These are phyloP conservation scores for Mormyrus hasselquistii DNA, from an alignment of 2,797 vertebrate genomes.

Conservation along the genomic window DNA sequence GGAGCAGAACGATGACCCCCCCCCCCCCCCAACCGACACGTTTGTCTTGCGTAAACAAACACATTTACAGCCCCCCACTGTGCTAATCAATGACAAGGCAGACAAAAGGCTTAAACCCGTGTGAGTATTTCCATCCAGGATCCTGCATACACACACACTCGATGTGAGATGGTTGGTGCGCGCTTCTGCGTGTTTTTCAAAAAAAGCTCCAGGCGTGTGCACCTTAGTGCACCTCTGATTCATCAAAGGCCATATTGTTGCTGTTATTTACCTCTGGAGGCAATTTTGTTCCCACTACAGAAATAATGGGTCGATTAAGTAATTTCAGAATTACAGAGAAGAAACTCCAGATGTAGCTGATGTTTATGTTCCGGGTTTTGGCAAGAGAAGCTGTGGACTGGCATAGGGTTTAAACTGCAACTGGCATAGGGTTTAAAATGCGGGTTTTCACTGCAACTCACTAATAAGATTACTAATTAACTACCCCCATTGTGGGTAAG, in stretches of 20 bases:
- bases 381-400: background rate
- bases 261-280: background rate
- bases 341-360: background rate
- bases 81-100: constrained; percentile 10
- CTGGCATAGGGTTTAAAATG: background rate
- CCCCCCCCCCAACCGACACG: background rate
- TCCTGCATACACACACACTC: background rate
- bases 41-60: constrained; percentile 2
- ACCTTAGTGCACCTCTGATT: background rate
- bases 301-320: constrained; percentile 2
- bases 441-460: background rate
- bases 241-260: background rate
- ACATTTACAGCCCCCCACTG: constrained; percentile 20
- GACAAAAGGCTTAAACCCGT: background rate
- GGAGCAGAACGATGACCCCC: background rate
- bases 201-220: background rate
- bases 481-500: background rate
- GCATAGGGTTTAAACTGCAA: background rate
- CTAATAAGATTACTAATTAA: background rate
- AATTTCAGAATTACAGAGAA: constrained; percentile 10
- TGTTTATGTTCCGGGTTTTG: background rate
- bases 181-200: background rate
- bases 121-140: background rate
- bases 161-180: background rate
- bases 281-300: background rate